Evolutionary conservation across 2,113 vertebrate genomes (phyloP), one percentile per base, ranked within the genome.

Genomic region (Ageneiosus marmoratus): DNA sequence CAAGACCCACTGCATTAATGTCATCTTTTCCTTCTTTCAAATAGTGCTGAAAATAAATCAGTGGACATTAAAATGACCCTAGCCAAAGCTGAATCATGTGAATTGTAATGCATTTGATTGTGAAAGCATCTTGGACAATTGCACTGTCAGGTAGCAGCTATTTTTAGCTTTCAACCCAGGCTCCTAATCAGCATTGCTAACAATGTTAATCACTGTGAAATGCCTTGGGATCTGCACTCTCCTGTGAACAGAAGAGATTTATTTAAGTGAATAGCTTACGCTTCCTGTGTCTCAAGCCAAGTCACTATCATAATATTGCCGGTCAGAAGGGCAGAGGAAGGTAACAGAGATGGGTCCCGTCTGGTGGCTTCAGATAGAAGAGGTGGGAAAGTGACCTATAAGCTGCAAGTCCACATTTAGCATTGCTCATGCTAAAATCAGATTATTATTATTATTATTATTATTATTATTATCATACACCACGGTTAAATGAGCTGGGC

Each of bases 201-300:
- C 80, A 73, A 27, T 73, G 83, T 82, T 85, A 85, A 85, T 85
- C 83, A 41, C 70, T 73, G 75, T n/a, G 80, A 84, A 82, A 77
- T 79, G 81, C 53, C 75, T 86, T 86, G 67, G 67, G 86, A 62
- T 79, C 76, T 72, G 53, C 70, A 29, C 58, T 65, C 84, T 85
- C 79, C 75, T 53, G 48, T 77, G 51, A 84, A 34, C 77, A 80
- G 51, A 70, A 76, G 44, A 53, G 73, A 88, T 81, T 85, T 78
- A 84, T 85, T 84, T 67, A 79, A 87, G 83, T 82, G 86, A 85
- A 85, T 84, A 55, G 55, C 84, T 69, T 27, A 53, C 22, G 67
- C 82, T 87, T 89, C 86, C 89, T 88, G 79, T 62, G 76, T 87
- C 79, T 84, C 46, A 63, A 74, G 88, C 87, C 87, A 88, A 88